Evolutionary conservation across 2,888 invertebrate genomes (phyloP).

Genomic region (Torymus texanus): DNA sequence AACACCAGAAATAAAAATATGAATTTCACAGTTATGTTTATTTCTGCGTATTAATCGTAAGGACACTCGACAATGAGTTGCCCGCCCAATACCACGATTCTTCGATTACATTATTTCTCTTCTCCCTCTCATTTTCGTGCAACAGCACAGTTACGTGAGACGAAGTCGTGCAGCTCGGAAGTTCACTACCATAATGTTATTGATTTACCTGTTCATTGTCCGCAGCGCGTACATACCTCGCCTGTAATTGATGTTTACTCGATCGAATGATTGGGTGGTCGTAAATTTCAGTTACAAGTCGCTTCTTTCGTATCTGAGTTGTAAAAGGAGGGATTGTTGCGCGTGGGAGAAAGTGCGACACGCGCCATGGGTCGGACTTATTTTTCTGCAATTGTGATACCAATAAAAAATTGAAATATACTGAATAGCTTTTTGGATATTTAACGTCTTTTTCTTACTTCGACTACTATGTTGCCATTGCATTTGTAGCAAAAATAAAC

Average conservation of each 20-base stretch:
- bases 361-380: no score
- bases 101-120: constrained; percentile 21
- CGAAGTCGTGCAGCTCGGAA: constrained; percentile 27
- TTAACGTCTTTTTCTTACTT: no score
- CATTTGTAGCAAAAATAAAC: no score
- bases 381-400: no score
- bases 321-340: neutral
- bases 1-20: no score
- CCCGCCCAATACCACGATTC: neutral
- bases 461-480: no score
- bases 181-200: neutral
- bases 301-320: neutral
- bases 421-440: no score
- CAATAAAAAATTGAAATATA: no score
- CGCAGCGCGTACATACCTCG: neutral
- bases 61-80: no score
- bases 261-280: neutral
- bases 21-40: no score
- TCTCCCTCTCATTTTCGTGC: constrained; percentile 1
- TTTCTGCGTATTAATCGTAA: no score
- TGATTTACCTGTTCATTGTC: constrained; percentile 41
- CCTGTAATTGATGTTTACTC: constrained; percentile 23
- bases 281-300: constrained; percentile 17
- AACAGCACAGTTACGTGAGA: neutral
- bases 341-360: neutral